Base-by-base conservation (phyloP, 2,888 invertebrate genomes). In the Perizoma flavofasciatum region DNA sequence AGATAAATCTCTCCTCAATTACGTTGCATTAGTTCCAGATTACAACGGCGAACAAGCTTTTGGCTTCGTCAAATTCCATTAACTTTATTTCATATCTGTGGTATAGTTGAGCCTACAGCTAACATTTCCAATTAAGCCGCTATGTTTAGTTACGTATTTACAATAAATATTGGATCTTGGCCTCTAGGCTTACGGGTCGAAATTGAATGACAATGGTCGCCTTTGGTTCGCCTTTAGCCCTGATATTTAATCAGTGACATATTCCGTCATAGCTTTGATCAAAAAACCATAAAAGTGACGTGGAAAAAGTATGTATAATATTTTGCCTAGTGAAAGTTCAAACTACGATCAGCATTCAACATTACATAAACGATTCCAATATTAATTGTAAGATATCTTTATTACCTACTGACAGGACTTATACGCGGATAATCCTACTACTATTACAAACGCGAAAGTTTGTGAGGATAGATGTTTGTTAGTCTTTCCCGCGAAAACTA, bases 11-110 rank as follows among this genome's bases (percentile, higher is more conserved):
- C 69, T 66, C 70, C 57, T 75, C 75, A 76, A 77, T 78, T 75
- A 76, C 68, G 68, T 72, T 72, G 78, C 70, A 75, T 78, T 77
- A 75, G 69, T 66, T 62, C 59, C 62, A 61, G 74, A 78, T 78
- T 67, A 77, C 73, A 68, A 60, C 68, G 61, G n/a, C 55, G 68
- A 66, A 65, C 65, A 63, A 68, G 70, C 66, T 70, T 70, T 66
- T 56, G 62, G 66, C 61, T 71, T 71, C 61, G 70, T 60, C 68
- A 65, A 60, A 73, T 67, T 66, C 69, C 51, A 68, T 74, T 71
- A 69, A 61, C 68, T 68, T 68, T 70, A 67, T 68, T 67, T 63
- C 58, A 64, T 67, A 68, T 67, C 64, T 61, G 56, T 51, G 49
- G 66, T 59, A 49, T 49, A 58, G 58, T 63, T 62, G 55, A 53